Evolutionary conservation across 2,888 invertebrate genomes (phyloP), one percentile per base, ranked within the genome.

Genomic region (Zhengitettix transpicula): DNA sequence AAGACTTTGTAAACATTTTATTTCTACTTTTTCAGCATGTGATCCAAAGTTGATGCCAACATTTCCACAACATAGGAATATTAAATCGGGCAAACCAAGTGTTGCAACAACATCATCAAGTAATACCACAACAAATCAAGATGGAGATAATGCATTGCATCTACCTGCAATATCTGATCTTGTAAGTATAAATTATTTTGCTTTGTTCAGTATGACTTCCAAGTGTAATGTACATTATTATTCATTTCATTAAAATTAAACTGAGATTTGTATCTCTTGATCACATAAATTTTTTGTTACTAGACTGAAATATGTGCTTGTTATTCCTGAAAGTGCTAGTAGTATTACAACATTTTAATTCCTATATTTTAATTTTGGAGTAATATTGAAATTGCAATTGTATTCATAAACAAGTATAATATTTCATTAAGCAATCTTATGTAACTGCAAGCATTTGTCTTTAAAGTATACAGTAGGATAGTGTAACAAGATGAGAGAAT

Each of bases 1-100:
- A n/a, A 47, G 8, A 47, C 1, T 47, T 59, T 56, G 58, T 56
- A 40, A 16, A 55, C 52, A 42, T 54, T 58, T 58, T 52, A 41
- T 44, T 62, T 60, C 62, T 59, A 69, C 68, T 69, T 63, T 78
- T 77, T 10, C 73, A 94, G 93, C 97, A 0, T 96, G 96, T 73
- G 95, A 96, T 72, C 93, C 96, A 2, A 92, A 93, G 69, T 75
- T 98, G 70, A 98, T 98, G 98, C 98, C 97, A 1, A 92, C 95
- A 65, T 98, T 96, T 72, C 97, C 97, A 0, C 96, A 97, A 70
- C 95, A 96, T 71, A 82, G 96, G 66, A 92, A 94, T 72, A 82
- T 90, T 78, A 87, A 77, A 74, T 53, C 67, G 65, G 47, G 64
- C 67, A 47, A 71, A 71, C 58, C 65, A 62, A 28, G 63, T 63